Evolutionary conservation across 1,140 invertebrate genomes (phyloP).

Genomic region (Bombus breviceps): DNA sequence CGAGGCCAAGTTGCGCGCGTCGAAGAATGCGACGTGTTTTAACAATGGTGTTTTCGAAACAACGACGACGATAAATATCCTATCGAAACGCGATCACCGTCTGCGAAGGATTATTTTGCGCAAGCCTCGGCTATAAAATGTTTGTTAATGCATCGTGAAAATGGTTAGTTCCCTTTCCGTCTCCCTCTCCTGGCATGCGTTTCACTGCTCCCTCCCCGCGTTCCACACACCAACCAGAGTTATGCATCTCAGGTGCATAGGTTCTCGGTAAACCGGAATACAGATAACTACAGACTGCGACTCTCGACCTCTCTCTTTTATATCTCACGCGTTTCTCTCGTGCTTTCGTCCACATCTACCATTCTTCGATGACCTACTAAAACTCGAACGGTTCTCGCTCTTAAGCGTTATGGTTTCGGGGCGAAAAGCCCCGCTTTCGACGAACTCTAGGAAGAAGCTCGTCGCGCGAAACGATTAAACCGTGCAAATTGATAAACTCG

Average conservation of each 20-base stretch:
- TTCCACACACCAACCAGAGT: slow-evolving; percentile 60
- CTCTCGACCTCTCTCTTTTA: slow-evolving; percentile 21
- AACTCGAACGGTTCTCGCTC: background rate
- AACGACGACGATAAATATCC: slow-evolving; percentile 24
- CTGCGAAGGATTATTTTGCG: slow-evolving; percentile 36
- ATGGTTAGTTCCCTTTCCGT: slow-evolving; percentile 19
- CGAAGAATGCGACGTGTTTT: slow-evolving; percentile 16
- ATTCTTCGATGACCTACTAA: slow-evolving; percentile 35
- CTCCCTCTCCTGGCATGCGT: slow-evolving; percentile 43
- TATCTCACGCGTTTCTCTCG: slow-evolving; percentile 48
- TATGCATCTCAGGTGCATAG: slow-evolving; percentile 78
- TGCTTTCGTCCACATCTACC: slow-evolving; percentile 36
- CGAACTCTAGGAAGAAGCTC: background rate
- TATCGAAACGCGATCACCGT: slow-evolving; percentile 30
- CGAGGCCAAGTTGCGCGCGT: slow-evolving; percentile 3
- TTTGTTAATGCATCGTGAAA: slow-evolving; percentile 32
- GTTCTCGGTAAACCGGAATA: slow-evolving; percentile 78
- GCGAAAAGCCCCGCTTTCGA: background rate
- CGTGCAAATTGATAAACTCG: background rate
- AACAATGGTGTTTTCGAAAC: slow-evolving; percentile 17
- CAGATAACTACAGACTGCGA: slow-evolving; percentile 73
- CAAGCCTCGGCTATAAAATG: slow-evolving; percentile 28
- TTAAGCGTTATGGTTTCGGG: background rate
- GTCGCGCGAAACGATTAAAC: background rate
- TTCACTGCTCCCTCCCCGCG: slow-evolving; percentile 50